These are phyloP conservation scores for Bujurquina vittata DNA, from an alignment of 2,113 vertebrate genomes.

Conservation along the genomic window DNA sequence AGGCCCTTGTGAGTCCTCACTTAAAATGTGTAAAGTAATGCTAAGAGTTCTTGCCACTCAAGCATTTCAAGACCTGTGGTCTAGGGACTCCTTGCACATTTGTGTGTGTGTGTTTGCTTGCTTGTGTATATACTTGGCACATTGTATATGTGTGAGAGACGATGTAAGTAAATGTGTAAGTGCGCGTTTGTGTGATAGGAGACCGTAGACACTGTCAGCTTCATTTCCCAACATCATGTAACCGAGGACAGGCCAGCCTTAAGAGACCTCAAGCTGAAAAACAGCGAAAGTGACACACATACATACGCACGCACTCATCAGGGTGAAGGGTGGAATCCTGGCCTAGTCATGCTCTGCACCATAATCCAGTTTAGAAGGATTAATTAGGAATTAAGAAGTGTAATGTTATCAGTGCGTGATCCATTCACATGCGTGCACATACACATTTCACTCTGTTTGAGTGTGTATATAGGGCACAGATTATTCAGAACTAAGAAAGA, in stretches of 20 bases:
- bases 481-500: constrained; percentile 52
- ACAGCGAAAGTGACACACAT: constrained; percentile 27
- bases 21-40: constrained; percentile 65
- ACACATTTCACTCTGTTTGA: constrained; percentile 34
- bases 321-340: constrained; percentile 59
- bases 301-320: constrained; percentile 3
- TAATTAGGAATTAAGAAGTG: constrained; percentile 81
- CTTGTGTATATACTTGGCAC: neutral
- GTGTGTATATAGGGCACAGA: constrained; percentile 60
- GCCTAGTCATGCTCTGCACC: constrained; percentile 70
- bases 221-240: constrained; percentile 68
- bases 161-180: neutral
- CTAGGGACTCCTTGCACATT: constrained; percentile 14
- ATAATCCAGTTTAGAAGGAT: constrained; percentile 80
- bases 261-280: constrained; percentile 58
- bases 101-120: neutral
- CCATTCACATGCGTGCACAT: constrained; percentile 41
- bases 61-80: constrained; percentile 53
- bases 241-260: constrained; percentile 53
- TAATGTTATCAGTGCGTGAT: constrained; percentile 76
- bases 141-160: constrained; percentile 4
- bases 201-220: constrained; percentile 51
- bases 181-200: constrained; percentile 44
- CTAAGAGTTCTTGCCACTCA: constrained; percentile 48
- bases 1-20: constrained; percentile 39